Evolutionary conservation across 2,113 vertebrate species (phyloP).

Genomic region (Suncus etruscus): DNA sequence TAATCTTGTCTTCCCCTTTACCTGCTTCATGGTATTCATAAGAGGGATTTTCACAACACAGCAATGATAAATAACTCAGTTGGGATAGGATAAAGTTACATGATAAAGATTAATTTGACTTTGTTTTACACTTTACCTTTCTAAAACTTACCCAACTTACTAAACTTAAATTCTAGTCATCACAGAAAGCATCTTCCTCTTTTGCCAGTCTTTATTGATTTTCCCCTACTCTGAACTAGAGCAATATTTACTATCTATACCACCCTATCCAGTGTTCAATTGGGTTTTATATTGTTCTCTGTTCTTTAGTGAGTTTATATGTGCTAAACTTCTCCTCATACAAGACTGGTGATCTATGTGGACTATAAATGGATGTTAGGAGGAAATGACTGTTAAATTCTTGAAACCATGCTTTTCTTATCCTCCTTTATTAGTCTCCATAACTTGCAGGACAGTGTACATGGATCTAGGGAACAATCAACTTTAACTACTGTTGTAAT

Average conservation of each 20-base stretch:
- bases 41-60: conserved; percentile 54
- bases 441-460: conserved; percentile 36
- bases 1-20: conserved; percentile 39
- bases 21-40: conserved; percentile 24
- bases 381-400: conserved; percentile 52
- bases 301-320: conserved; percentile 64
- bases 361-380: conserved; percentile 33
- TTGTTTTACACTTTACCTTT: conserved; percentile 24
- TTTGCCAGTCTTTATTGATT: conserved; percentile 7
- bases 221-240: conserved; percentile 16
- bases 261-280: conserved; percentile 33
- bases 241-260: conserved; percentile 22
- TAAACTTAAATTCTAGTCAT: conserved; percentile 39
- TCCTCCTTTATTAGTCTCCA: conserved; percentile 49
- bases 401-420: conserved; percentile 58
- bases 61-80: conserved; percentile 61
- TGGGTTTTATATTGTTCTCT: conserved; percentile 33
- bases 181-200: conserved; percentile 7
- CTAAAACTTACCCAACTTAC: conserved; percentile 32
- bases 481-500: conserved; percentile 52
- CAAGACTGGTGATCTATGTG: conserved; percentile 31
- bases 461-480: conserved; percentile 47
- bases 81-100: conserved; percentile 19
- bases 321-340: conserved; percentile 43
- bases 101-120: conserved; percentile 53